Evolutionary conservation across 2,888 invertebrate genomes (phyloP), one percentile per base, ranked within the genome.

Genomic region (Tholera decimalis): DNA sequence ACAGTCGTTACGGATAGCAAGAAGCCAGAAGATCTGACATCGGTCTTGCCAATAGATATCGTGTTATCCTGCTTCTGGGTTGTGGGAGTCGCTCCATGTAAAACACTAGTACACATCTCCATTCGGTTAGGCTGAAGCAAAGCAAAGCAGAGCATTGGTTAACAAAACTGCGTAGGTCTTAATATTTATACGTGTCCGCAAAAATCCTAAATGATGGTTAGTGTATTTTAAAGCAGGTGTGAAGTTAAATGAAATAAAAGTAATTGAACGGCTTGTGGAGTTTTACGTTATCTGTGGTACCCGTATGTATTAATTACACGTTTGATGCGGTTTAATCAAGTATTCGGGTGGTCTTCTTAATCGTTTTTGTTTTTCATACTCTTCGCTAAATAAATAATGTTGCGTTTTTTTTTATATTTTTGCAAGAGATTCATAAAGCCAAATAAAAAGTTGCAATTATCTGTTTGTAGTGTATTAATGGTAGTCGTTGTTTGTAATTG

Each of bases 301-400:
- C 64, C 70, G 58, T 53, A 73, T 70, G 41, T 61, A 54, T 62
- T 55, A 68, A 55, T 74, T 62, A 51, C 22, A 51, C 24, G 50
- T 51, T 68, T 64, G 47, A 59, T 33, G 18, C 4, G 37, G 55
- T 56, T 59, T 74, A 53, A 51, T 69, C 50, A 39, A 43, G 18
- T 33, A 9, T 22, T 65, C 43, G 49, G 68, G 57, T 53, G 37
- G 54, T 47, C 43, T 46, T 47, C n/a, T 55, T 55, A 18, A 50
- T 58, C 7, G 26, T 8, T 20, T 53, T 43, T 57, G 15, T n/a
- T 57, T 41, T 49, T 43, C 3, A n/a, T 6, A 35, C 15, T 37
- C 7, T n/a, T 9, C 28, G 30, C 20, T 60, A 35, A 11, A 22
- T 33, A 43, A 37, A 49, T 37, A 37, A 30, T 18, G 1, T 50